Conservation (phyloP, 1,140 invertebrate species). For the Heterodera carotae region DNA sequence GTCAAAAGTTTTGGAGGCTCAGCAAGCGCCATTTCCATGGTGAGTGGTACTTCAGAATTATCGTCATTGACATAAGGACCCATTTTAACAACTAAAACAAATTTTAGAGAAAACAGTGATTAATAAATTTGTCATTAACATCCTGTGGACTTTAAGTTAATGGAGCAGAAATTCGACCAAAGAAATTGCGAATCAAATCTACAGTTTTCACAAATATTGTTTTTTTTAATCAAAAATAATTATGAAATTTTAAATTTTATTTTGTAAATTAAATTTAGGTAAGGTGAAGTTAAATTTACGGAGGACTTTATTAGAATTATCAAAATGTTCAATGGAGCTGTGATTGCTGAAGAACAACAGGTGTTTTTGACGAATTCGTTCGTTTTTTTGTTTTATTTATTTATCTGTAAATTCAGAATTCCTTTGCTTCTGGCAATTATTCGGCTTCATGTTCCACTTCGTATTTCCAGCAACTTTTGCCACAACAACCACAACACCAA, state of each 20-base stretch:
- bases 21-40: constrained; percentile 44
- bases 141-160: too few species aligned
- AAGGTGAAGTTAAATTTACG: too few species aligned
- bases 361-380: neutral
- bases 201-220: too few species aligned
- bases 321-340: neutral
- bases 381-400: neutral
- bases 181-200: too few species aligned
- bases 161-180: too few species aligned
- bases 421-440: neutral
- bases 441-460: neutral
- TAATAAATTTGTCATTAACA: too few species aligned
- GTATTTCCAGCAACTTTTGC: neutral
- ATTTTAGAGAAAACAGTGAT: neutral
- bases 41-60: constrained; percentile 28
- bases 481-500: neutral
- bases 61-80: constrained; percentile 29
- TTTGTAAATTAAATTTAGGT: too few species aligned
- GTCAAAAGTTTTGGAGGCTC: constrained; percentile 45
- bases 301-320: too few species aligned
- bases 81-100: neutral
- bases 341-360: neutral
- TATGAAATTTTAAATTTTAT: too few species aligned
- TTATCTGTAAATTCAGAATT: neutral
- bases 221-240: too few species aligned